Evolutionary conservation across 2,797 vertebrate genomes (phyloP), one percentile per base, ranked within the genome.

Genomic region (Characodon lateralis): DNA sequence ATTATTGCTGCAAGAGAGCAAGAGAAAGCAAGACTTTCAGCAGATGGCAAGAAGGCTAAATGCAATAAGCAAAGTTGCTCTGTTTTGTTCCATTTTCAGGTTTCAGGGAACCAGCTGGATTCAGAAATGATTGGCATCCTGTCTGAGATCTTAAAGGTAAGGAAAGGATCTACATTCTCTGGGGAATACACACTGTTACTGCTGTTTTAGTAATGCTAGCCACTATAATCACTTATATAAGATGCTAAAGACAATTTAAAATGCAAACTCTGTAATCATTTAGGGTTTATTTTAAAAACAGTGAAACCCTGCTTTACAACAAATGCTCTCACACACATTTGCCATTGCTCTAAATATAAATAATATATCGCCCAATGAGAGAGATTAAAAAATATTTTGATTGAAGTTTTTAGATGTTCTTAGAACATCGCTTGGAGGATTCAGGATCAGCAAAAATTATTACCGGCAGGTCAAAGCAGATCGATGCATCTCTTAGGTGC

Each of bases 401-500:
- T 43, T 24, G 65, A 2, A 10, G 24, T 56, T 9, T 18, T 59
- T 8, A 1, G n/a, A 46, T 70, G 3, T 69, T 16, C 39, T 69
- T 16, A n/a, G 46, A 43, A 5, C 22, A 26, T 46, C 43, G 22
- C 24, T n/a, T 14, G 1, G 39, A n/a, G 12, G 46, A 26, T 48
- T 7, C 24, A 16, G 41, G 26, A 70, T 26, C 24, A 70, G 41
- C 24, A 46, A 26, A 70, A 69, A 46, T n/a, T 46, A 24, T 12
- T 8, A 46, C 41, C 2, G 1, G 2, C 13, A 26, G 24, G n/a
- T 16, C 9, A 13, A 69, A 48, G 43, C 24, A 48, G 43, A 26
- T 70, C 24, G 2, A 1, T n/a, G 41, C 35, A 66, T 24, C 4
- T 24, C 3, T 13, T 41, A 92, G 74, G 88, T 90, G 83, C 87